These are phyloP conservation scores for Dynastes grantii DNA, from an alignment of 2,888 invertebrate species.

Conservation along the genomic window DNA sequence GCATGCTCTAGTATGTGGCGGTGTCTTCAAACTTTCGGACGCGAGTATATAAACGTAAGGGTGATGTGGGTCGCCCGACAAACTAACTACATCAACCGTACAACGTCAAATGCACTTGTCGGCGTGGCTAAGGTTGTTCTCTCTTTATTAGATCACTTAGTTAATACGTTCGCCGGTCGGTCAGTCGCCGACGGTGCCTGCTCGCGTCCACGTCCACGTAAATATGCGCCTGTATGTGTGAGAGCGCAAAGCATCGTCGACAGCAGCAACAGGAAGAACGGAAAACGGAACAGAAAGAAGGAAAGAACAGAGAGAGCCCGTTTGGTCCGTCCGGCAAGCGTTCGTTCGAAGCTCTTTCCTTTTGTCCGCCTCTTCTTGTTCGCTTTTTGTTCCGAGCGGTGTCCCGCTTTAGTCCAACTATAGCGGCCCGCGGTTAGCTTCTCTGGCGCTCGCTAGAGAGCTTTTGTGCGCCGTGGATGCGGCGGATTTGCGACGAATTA, in stretches of 20 bases:
- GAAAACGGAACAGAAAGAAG: not conserved
- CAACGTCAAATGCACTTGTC: constrained; percentile 36
- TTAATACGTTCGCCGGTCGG: constrained; percentile 22
- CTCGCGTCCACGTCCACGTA: not conserved
- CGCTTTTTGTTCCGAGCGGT: constrained; percentile 3
- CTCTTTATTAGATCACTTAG: constrained; percentile 35
- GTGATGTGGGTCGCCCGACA: constrained; percentile 7
- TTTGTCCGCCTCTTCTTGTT: not conserved
- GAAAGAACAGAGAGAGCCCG: not conserved
- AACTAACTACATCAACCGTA: constrained; percentile 21
- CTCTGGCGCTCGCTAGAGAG: not conserved
- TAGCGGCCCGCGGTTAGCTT: not conserved
- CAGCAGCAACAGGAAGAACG: not conserved
- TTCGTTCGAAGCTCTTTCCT: not conserved
- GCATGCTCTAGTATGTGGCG: too few species aligned
- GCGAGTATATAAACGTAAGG: not conserved
- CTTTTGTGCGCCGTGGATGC: not conserved
- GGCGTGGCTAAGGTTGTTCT: constrained; percentile 28
- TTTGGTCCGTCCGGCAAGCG: not conserved
- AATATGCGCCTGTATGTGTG: not conserved
- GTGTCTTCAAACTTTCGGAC: too few species aligned
- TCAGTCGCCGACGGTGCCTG: not conserved
- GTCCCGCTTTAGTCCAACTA: not conserved
- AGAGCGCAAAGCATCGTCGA: not conserved
- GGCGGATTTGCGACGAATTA: constrained; percentile 26